Conservation (phyloP, 2,888 invertebrate species). For the Orthonevra nobilis region DNA sequence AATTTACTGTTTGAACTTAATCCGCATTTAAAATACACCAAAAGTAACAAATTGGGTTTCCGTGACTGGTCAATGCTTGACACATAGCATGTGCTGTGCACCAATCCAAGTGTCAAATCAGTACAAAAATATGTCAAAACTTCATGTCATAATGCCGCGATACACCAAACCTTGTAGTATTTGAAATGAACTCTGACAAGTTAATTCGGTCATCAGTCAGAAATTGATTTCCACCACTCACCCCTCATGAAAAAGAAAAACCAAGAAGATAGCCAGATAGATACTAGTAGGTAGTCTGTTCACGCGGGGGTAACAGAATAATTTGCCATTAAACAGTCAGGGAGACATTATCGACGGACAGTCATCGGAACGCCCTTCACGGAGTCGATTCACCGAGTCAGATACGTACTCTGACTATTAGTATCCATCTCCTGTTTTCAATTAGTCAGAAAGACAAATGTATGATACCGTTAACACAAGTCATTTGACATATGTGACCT, state of each 20-base stretch:
- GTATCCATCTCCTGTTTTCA: conserved; percentile 68
- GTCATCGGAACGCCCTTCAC: conserved; percentile 32
- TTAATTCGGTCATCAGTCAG: conserved; percentile 64
- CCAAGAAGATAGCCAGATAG: not conserved
- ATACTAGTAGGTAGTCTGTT: too few relatives aligned
- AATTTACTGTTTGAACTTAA: not conserved
- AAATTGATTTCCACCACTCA: conserved; percentile 51
- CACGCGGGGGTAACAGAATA: conserved; percentile 25
- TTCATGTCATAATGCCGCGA: conserved; percentile 24
- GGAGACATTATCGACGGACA: conserved; percentile 63
- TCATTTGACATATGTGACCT: conserved; percentile 70
- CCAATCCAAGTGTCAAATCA: conserved; percentile 37
- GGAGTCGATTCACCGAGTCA: not conserved
- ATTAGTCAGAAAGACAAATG: conserved; percentile 69
- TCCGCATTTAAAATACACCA: conserved; percentile 6
- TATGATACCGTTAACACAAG: conserved; percentile 65
- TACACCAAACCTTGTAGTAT: conserved; percentile 5
- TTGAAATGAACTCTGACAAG: conserved; percentile 51
- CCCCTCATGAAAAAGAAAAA: not conserved
- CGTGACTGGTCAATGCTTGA: conserved; percentile 36
- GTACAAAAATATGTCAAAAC: conserved; percentile 39
- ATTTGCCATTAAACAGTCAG: conserved; percentile 66
- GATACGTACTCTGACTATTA: conserved; percentile 39
- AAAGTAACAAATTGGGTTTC: not conserved
- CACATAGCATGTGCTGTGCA: conserved; percentile 9